These are phyloP conservation scores for Aquatica leii DNA, from an alignment of 2,888 invertebrate species.

Conservation along the genomic window DNA sequence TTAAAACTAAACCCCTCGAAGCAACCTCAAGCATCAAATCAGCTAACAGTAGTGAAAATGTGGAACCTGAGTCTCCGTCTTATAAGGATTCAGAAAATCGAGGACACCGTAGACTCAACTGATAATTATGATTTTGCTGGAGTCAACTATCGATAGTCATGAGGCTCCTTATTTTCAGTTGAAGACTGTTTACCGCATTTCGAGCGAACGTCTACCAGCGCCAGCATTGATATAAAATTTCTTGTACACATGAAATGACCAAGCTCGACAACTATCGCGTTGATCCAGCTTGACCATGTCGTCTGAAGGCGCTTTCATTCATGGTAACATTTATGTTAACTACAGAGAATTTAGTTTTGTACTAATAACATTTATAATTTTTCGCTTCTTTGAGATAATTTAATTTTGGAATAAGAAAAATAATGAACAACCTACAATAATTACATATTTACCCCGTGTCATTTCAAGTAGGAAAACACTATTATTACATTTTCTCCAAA, in stretches of 20 bases:
- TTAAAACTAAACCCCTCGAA: neutral
- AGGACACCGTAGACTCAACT: conserved; percentile 30
- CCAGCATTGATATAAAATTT: too few species aligned
- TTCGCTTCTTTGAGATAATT: conserved; percentile 14
- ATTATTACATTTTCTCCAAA: conserved; percentile 14
- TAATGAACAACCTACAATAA: conserved; percentile 11
- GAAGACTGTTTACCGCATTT: too few species aligned
- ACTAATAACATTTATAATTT: neutral
- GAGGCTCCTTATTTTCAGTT: conserved; percentile 13
- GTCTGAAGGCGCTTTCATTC: conserved; percentile 13
- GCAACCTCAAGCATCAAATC: neutral
- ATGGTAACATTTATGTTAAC: conserved; percentile 2
- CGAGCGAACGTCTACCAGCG: too few species aligned
- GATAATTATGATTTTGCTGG: conserved; percentile 34
- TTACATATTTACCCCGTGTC: conserved; percentile 12
- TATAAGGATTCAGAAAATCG: conserved; percentile 2
- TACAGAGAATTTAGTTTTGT: neutral
- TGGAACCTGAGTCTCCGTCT: neutral
- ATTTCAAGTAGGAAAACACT: conserved; percentile 12
- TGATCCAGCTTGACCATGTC: too few species aligned
- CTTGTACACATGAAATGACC: too few species aligned
- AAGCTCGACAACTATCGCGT: too few species aligned
- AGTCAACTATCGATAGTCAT: conserved; percentile 26
- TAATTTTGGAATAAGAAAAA: conserved; percentile 15
- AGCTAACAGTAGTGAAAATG: neutral